phyloP scores from a whole-genome alignment of 2,113 vertebrate species.

The Zapornia atra region DNA sequence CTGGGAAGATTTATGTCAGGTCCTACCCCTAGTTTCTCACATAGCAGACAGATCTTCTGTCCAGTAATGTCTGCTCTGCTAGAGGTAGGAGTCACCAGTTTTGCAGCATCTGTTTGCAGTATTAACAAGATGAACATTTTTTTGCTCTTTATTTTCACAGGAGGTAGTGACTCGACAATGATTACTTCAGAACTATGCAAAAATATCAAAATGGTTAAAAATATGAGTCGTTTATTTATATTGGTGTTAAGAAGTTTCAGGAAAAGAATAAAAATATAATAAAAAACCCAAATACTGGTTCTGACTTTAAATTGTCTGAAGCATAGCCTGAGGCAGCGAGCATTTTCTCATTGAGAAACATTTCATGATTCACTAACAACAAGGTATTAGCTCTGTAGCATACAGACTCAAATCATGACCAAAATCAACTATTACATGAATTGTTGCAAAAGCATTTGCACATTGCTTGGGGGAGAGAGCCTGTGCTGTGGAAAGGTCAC shows the following conservation, averaged over 20 bases:
- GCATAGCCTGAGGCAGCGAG: neutral
- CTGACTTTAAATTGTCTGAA: slow-evolving; percentile 17
- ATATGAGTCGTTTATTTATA: neutral
- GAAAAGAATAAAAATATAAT: neutral
- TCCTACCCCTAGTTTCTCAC: neutral
- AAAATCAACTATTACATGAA: neutral
- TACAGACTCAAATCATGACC: neutral
- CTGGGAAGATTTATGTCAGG: neutral
- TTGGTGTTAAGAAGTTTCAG: neutral
- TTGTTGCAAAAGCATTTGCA: neutral
- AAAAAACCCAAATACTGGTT: neutral
- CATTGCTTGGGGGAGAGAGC: neutral
- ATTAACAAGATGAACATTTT: neutral
- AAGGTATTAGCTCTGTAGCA: neutral
- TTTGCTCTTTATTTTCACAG: neutral
- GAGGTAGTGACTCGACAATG: neutral
- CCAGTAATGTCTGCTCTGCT: neutral
- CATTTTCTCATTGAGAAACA: neutral
- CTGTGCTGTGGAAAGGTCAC: neutral
- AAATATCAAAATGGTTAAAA: neutral
- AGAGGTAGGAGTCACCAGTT: neutral
- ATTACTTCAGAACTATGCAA: neutral
- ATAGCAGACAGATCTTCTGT: neutral
- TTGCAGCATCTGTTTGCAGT: neutral
- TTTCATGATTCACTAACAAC: neutral